These are phyloP conservation scores for Epinotia bilunana DNA, from an alignment of 2,888 invertebrate genomes.

Conservation along the genomic window DNA sequence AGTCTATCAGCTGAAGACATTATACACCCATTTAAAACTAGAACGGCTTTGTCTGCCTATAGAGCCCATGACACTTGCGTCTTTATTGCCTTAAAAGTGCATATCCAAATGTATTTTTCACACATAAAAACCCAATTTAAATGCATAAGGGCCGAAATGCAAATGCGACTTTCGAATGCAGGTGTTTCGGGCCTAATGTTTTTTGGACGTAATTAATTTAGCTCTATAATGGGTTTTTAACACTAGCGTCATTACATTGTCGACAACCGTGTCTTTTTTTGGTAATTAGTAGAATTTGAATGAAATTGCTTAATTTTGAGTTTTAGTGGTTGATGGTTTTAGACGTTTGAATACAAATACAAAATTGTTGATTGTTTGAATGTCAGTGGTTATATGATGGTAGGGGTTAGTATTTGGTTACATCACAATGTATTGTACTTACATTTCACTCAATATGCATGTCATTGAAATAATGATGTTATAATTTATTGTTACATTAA, in stretches of 20 bases:
- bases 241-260: constrained; percentile 51
- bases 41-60: constrained; percentile 1
- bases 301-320: constrained; percentile 23
- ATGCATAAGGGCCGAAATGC: constrained; percentile 50
- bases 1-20: constrained; percentile 30
- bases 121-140: constrained; percentile 46
- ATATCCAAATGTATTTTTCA: constrained; percentile 47
- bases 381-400: too few relatives aligned
- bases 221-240: constrained; percentile 64
- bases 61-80: not conserved
- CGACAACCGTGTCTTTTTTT: constrained; percentile 27
- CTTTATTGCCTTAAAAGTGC: not conserved
- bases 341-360: not conserved
- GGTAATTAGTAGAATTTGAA: constrained; percentile 37
- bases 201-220: constrained; percentile 64
- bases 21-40: not conserved
- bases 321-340: constrained; percentile 10
- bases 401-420: too few relatives aligned
- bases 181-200: constrained; percentile 43
- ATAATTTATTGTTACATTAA: too few relatives aligned
- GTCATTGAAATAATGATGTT: too few relatives aligned
- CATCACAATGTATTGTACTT: too few relatives aligned
- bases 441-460: too few relatives aligned
- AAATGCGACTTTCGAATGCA: constrained; percentile 55
- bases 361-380: too few relatives aligned